Evolutionary conservation across 1,140 invertebrate genomes (phyloP).

Genomic region (Lucilia cuprina): DNA sequence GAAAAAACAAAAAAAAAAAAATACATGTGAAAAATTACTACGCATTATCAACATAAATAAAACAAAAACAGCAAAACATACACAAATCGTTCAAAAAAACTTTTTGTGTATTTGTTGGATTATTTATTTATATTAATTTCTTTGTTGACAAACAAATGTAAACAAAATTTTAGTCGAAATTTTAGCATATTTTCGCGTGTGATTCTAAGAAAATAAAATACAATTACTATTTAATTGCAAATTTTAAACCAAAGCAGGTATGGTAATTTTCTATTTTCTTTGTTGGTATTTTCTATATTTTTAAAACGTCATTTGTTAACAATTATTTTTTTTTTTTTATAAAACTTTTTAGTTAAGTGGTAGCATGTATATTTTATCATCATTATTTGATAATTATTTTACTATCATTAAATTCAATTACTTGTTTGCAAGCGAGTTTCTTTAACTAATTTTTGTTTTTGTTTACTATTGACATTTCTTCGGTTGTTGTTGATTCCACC

Average conservation of each 20-base stretch:
- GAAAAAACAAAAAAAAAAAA: neutral
- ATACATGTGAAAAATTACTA: neutral
- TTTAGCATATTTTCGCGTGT: neutral
- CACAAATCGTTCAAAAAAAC: neutral
- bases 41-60: neutral
- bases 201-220: neutral
- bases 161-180: neutral
- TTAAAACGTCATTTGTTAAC: neutral
- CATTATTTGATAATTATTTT: no score
- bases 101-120: neutral
- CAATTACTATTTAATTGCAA: neutral
- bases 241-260: neutral
- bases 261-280: neutral
- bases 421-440: no score
- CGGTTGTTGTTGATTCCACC: no score
- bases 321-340: no score
- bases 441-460: neutral
- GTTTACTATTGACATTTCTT: neutral
- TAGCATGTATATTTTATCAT: no score
- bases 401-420: no score
- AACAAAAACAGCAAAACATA: neutral
- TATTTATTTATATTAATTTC: neutral
- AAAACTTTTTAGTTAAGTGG: no score
- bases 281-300: neutral
- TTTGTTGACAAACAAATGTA: neutral